These are phyloP conservation scores for Drosophila niveifrons DNA, from an alignment of 2,888 invertebrate genomes.

Conservation along the genomic window DNA sequence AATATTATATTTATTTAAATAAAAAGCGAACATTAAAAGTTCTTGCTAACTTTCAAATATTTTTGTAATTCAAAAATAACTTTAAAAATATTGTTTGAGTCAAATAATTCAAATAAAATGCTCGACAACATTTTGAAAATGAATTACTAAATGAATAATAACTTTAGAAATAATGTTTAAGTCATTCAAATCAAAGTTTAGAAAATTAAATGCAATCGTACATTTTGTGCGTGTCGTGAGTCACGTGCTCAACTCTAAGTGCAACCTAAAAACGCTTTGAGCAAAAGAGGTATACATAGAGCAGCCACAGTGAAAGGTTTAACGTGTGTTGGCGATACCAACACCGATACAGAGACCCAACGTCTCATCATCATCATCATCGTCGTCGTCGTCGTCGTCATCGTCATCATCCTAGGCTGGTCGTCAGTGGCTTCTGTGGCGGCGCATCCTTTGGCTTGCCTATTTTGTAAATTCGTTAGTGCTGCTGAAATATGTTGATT, in stretches of 20 bases:
- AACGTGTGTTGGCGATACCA: slow-evolving; percentile 28
- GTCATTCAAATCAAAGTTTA: not conserved
- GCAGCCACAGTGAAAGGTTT: not conserved
- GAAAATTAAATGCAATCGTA: not conserved
- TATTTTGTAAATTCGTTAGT: slow-evolving; percentile 83
- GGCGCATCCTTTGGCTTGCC: slow-evolving; percentile 81
- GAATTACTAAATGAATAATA: too few species aligned
- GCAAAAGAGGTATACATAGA: not conserved
- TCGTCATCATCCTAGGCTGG: slow-evolving; percentile 11
- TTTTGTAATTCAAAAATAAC: too few species aligned
- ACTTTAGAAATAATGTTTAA: too few species aligned
- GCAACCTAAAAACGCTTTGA: not conserved
- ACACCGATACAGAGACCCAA: slow-evolving; percentile 49
- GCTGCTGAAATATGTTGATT: slow-evolving; percentile 83
- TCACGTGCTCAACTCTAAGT: slow-evolving; percentile 12
- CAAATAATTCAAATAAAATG: not conserved
- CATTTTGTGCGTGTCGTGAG: not conserved
- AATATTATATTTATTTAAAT: too few species aligned
- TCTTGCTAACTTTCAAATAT: too few species aligned
- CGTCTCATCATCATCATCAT: slow-evolving; percentile 57
- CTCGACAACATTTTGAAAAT: too few species aligned
- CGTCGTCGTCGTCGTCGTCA: slow-evolving; percentile 11
- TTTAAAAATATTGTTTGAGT: too few species aligned
- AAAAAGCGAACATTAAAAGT: too few species aligned
- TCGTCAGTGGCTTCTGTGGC: slow-evolving; percentile 35